phyloP scores from a whole-genome alignment of 2,888 invertebrate species.

The Diarsia mendica region DNA sequence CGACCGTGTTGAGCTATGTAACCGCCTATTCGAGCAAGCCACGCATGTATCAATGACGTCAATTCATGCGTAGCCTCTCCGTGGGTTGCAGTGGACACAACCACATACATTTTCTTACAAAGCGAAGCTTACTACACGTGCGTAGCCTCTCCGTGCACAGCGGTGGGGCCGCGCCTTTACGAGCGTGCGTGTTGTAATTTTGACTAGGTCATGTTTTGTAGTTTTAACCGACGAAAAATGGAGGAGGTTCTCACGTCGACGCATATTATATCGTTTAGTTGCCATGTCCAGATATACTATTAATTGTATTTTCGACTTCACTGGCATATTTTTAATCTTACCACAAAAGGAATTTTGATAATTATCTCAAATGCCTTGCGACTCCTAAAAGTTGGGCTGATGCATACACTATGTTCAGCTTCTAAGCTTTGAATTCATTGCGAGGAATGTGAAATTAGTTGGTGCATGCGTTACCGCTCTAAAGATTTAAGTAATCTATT shows the following conservation, averaged over 20 bases:
- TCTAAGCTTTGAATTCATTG: background rate
- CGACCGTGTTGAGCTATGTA: no score
- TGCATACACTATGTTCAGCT: background rate
- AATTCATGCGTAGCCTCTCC: no score
- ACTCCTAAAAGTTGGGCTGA: background rate
- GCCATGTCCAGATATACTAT: background rate
- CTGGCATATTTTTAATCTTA: background rate
- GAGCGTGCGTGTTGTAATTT: constrained; percentile 46
- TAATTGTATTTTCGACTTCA: background rate
- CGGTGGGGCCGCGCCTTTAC: no score
- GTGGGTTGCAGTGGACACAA: no score
- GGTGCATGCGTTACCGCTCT: background rate
- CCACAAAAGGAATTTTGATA: background rate
- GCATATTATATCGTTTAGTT: background rate
- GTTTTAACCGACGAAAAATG: background rate
- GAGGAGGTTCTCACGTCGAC: background rate
- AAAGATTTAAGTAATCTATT: background rate
- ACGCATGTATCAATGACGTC: no score
- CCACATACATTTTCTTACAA: no score
- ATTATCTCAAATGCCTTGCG: background rate
- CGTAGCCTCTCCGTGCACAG: no score
- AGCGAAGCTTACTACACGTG: no score
- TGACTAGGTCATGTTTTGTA: constrained; percentile 1
- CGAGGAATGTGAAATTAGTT: background rate
- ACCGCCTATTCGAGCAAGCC: no score